These are phyloP conservation scores for Dicrostonyx torquatus DNA, from an alignment of 2,797 vertebrate genomes.

Conservation along the genomic window DNA sequence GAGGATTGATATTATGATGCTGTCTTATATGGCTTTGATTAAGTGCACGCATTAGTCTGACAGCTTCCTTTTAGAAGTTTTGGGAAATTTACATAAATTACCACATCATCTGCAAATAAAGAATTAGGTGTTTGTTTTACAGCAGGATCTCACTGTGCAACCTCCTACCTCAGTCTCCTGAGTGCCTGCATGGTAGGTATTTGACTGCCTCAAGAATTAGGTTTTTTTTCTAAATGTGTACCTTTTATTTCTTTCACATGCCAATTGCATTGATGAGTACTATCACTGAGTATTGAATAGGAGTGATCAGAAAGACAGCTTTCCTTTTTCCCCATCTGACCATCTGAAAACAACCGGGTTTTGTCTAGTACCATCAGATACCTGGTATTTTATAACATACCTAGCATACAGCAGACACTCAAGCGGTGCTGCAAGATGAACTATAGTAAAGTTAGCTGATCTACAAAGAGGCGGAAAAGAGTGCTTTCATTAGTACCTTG, in stretches of 20 bases:
- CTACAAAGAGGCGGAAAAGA: background rate
- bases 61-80: constrained; percentile 10
- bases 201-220: background rate
- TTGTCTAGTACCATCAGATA: background rate
- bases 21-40: background rate
- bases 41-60: background rate
- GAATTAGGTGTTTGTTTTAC: background rate
- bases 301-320: background rate
- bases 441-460: background rate
- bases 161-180: background rate
- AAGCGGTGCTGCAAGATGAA: background rate
- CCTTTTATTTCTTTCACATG: constrained; percentile 4
- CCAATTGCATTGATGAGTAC: background rate
- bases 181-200: background rate
- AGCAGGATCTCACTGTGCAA: background rate
- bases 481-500: background rate
- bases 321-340: background rate
- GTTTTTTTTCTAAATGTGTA: background rate
- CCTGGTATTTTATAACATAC: background rate
- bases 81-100: background rate
- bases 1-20: background rate
- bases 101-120: background rate
- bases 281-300: background rate
- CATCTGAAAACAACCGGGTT: background rate
- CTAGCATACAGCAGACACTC: background rate